Evolutionary conservation across 2,113 vertebrate species (phyloP).

Genomic region (Thunnus maccoyii): DNA sequence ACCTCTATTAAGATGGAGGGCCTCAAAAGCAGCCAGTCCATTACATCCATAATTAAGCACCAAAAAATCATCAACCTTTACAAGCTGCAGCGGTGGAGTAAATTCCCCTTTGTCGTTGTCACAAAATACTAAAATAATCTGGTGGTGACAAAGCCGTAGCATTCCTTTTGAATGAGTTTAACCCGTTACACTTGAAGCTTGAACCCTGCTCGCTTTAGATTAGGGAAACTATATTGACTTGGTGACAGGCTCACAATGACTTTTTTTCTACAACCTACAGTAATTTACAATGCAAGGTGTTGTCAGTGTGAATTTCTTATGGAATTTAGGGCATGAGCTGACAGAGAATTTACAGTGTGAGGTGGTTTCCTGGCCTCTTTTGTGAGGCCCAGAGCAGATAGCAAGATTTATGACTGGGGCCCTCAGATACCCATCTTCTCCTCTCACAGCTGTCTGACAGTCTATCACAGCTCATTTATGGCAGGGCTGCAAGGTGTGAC

Average conservation of each 20-base stretch:
- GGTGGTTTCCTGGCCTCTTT: constrained; percentile 29
- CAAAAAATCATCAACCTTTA: neutral
- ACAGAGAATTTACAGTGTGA: constrained; percentile 45
- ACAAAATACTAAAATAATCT: neutral
- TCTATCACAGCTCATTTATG: constrained; percentile 38
- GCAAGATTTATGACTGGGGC: constrained; percentile 55
- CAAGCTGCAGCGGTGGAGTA: neutral
- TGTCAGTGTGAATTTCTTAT: constrained; percentile 33
- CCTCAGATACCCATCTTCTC: constrained; percentile 6
- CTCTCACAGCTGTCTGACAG: constrained; percentile 54
- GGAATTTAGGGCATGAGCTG: constrained; percentile 56
- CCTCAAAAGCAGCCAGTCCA: constrained; percentile 1
- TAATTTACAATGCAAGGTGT: constrained; percentile 46
- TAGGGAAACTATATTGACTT: constrained; percentile 26
- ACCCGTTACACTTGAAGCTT: constrained; percentile 1
- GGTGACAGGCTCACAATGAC: constrained; percentile 28
- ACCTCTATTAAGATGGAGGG: constrained; percentile 34
- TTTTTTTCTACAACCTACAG: constrained; percentile 29
- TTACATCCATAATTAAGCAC: constrained; percentile 30
- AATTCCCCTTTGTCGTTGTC: neutral
- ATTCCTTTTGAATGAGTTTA: constrained; percentile 14
- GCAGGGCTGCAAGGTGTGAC: constrained; percentile 15
- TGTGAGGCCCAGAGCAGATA: constrained; percentile 30
- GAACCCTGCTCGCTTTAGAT: neutral
- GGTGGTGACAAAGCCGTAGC: neutral